These are phyloP conservation scores for Frieseomelitta varia DNA, from an alignment of 1,140 invertebrate species.

Conservation along the genomic window DNA sequence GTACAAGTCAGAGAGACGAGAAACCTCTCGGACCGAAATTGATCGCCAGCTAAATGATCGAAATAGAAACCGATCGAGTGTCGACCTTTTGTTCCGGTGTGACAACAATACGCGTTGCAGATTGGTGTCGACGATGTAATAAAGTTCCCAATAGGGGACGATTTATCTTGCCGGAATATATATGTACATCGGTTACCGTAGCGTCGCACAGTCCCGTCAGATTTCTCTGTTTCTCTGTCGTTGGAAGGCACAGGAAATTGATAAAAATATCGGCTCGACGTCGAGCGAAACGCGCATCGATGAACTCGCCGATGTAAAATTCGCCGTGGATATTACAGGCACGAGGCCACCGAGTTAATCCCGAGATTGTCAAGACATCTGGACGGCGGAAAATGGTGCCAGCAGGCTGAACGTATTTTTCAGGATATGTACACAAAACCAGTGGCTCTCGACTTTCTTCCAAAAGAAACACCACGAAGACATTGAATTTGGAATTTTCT, in stretches of 20 bases:
- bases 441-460: neutral
- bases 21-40: neutral
- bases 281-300: slow-evolving; percentile 1
- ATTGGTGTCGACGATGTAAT: slow-evolving; percentile 40
- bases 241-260: slow-evolving; percentile 19
- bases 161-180: slow-evolving; percentile 20
- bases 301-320: slow-evolving; percentile 13
- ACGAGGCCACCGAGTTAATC: slow-evolving; percentile 12
- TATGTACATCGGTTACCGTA: too few relatives aligned
- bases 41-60: slow-evolving; percentile 2
- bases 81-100: neutral
- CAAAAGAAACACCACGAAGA: neutral
- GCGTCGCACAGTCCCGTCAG: neutral
- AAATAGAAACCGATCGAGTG: neutral
- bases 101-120: neutral
- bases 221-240: neutral
- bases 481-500: neutral
- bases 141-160: slow-evolving; percentile 14
- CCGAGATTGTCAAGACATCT: neutral
- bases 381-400: neutral
- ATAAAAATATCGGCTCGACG: slow-evolving; percentile 19
- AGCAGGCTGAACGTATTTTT: too few relatives aligned
- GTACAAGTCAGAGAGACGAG: neutral
- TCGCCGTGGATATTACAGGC: neutral
- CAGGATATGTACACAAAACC: neutral